A percentile compares a stretch with the other conserved stretches of the same genome.
Conservation (phyloP, 2,113 vertebrate species). For the Dicerorhinus sumatrensis region DNA sequence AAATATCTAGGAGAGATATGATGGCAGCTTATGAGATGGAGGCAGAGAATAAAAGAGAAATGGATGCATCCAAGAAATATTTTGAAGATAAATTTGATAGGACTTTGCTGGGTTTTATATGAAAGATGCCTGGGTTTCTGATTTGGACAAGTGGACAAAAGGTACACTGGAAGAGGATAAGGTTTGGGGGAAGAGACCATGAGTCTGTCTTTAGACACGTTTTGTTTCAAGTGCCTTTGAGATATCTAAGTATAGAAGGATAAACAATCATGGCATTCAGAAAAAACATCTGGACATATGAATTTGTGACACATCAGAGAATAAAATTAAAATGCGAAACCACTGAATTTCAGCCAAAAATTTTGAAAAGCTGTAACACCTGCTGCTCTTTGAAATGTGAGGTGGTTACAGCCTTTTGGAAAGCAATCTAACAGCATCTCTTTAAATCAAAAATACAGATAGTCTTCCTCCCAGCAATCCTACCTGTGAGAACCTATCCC, state of each 20-base stretch:
- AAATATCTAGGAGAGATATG: too few species aligned
- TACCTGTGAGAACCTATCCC: not conserved
- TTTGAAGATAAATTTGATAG: not conserved
- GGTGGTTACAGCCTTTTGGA: not conserved
- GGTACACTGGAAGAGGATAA: not conserved
- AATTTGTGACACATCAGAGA: not conserved
- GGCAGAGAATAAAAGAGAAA: not conserved
- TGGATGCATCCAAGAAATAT: not conserved
- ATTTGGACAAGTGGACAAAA: not conserved
- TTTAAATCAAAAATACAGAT: not conserved
- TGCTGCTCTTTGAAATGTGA: not conserved
- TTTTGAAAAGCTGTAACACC: not conserved
- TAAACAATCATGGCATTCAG: not conserved
- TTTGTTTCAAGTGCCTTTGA: not conserved
- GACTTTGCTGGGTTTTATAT: not conserved
- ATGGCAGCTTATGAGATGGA: too few species aligned
- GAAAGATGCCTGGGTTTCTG: not conserved
- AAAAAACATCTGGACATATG: not conserved
- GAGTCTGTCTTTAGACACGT: not conserved
- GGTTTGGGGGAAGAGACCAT: not conserved
- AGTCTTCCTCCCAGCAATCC: not conserved
- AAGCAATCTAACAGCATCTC: not conserved
- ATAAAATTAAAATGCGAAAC: not conserved
- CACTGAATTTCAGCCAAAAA: not conserved
- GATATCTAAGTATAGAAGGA: not conserved